phyloP scores from a whole-genome alignment of 92 coral and sea anemone genomes.

The Pocillopora grandis region DNA sequence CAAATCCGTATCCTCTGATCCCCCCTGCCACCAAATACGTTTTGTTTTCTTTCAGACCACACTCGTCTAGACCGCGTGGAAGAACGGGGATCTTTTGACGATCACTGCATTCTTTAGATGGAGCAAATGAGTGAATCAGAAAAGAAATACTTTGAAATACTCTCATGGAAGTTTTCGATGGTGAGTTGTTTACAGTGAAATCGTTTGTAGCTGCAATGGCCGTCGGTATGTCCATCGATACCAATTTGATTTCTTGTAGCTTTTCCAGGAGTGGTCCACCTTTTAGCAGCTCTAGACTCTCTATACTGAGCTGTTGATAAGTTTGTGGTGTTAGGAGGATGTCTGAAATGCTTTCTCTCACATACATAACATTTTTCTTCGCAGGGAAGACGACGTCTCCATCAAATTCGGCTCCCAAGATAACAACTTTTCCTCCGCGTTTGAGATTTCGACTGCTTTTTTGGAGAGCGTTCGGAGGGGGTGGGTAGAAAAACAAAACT shows the following conservation, averaged over 20 bases:
- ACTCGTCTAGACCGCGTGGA: slow-evolving; percentile 54
- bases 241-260: slow-evolving; percentile 18
- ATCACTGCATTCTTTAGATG: not conserved
- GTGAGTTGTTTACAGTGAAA: not conserved
- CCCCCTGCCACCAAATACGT: slow-evolving; percentile 84
- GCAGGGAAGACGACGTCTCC: slow-evolving; percentile 33
- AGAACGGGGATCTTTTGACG: slow-evolving; percentile 16
- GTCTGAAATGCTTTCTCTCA: slow-evolving; percentile 22
- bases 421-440: slow-evolving; percentile 36
- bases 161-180: not conserved
- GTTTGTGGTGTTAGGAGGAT: slow-evolving; percentile 8
- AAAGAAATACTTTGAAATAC: not conserved
- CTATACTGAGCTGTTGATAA: slow-evolving; percentile 32
- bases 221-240: not conserved
- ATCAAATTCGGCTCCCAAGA: not conserved
- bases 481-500: slow-evolving; percentile 35
- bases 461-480: slow-evolving; percentile 20
- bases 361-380: slow-evolving; percentile 10
- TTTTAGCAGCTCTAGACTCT: slow-evolving; percentile 34
- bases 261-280: slow-evolving; percentile 21
- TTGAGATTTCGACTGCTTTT: slow-evolving; percentile 16
- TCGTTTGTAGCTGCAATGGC: slow-evolving; percentile 6
- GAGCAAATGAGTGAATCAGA: slow-evolving; percentile 8
- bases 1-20: slow-evolving; percentile 77
- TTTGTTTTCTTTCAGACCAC: slow-evolving; percentile 56